Evolutionary conservation across 2,888 invertebrate genomes (phyloP), one percentile per base, ranked within the genome.

Genomic region (Dasysyrphus albostriatus): DNA sequence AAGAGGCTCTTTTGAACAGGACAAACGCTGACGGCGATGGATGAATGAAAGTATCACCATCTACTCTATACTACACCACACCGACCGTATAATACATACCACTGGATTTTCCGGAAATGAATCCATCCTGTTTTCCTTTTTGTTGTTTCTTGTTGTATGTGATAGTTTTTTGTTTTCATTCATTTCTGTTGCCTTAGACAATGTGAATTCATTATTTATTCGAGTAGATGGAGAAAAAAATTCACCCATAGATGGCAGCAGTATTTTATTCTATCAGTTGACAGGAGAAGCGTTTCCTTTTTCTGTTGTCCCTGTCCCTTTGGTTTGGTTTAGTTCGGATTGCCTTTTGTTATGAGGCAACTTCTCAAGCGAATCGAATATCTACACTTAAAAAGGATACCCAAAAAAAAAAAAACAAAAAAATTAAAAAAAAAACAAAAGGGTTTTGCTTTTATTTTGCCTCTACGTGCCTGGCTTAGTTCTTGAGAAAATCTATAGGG

Each of bases 181-280:
- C 24, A 32, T 42, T 16, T 7, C 12, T 12, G 63, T 54, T 51
- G 7, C 19, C 37, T 47, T 29, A 42, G 34, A 39, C 54, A 54
- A 16, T 61, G 59, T 42, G 37, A 65, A 67, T 72, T 72, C 58
- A 70, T 74, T 32, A 75, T 72, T 56, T 44, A 47, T 59, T 74
- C 34, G 32, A 37, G 5, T 19, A 63, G 24, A 47, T 16, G 16
- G n/a, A 47, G 32, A 67, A 51, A 67, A 73, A 79, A 72, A 42
- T 24, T 76, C 81, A 67, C 19, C 63, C 65, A 56, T 76, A 51
- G 70, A 75, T 67, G 84, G 37, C 51, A 69, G 72, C 63, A 77
- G 61, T 85, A 69, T 81, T 73, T 69, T 67, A 84, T 76, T 73
- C 47, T 39, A 29, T 54, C 59, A 72, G 70, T 67, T 72, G 76